These are phyloP conservation scores for Drosophila hydei DNA, from an alignment of 1,140 invertebrate genomes.

Conservation along the genomic window DNA sequence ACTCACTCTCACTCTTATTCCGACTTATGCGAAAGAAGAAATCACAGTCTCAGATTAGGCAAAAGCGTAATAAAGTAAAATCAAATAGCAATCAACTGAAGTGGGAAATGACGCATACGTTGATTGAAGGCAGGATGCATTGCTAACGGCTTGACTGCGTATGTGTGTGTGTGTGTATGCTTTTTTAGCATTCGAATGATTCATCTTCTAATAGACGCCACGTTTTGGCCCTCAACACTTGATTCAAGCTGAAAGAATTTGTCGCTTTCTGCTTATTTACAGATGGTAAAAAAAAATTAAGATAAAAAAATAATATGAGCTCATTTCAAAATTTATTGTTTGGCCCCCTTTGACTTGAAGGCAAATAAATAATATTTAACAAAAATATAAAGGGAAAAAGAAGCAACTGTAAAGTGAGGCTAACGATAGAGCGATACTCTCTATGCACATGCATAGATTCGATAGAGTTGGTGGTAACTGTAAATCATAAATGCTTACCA, in stretches of 20 bases:
- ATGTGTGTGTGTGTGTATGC: background rate
- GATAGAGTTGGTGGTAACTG: background rate
- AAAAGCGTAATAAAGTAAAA: conserved; percentile 8
- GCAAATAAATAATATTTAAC: conserved; percentile 29
- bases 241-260: conserved; percentile 42
- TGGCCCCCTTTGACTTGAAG: conserved; percentile 15
- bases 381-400: conserved; percentile 2
- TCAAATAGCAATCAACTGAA: conserved; percentile 19
- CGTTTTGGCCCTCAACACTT: conserved; percentile 13
- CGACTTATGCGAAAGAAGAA: background rate
- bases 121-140: conserved; percentile 7
- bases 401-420: background rate
- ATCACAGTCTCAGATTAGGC: conserved; percentile 15
- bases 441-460: background rate
- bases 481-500: background rate
- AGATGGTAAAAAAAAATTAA: conserved; percentile 5
- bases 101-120: conserved; percentile 32
- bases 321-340: conserved; percentile 30
- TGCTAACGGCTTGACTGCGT: background rate
- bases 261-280: conserved; percentile 20
- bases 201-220: conserved; percentile 25
- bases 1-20: background rate
- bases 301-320: conserved; percentile 25
- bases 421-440: conserved; percentile 7
- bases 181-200: conserved; percentile 17